These are phyloP conservation scores for Sebastes hopkinsi DNA, from an alignment of 2,797 vertebrate genomes.

Conservation along the genomic window DNA sequence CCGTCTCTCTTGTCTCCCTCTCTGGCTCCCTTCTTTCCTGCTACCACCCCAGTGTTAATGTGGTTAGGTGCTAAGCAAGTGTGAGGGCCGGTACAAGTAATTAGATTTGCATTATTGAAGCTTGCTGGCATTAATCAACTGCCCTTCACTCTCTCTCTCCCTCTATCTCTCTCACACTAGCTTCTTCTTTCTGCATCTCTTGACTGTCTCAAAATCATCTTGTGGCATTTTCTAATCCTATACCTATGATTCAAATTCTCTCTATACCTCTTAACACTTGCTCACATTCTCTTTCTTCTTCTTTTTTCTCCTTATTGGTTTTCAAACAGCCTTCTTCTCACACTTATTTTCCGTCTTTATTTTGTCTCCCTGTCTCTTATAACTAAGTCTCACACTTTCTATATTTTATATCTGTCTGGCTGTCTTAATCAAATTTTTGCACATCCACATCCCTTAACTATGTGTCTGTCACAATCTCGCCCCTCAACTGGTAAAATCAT, in stretches of 20 bases:
- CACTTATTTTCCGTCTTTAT: background rate
- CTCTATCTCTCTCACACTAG: conserved; percentile 8
- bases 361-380: background rate
- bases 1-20: background rate
- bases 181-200: background rate
- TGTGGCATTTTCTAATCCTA: background rate
- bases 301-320: background rate
- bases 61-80: conserved; percentile 69
- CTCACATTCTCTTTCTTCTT: background rate
- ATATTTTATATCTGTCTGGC: background rate
- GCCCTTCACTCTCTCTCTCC: conserved; percentile 6
- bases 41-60: conserved; percentile 55
- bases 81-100: conserved; percentile 73
- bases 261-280: background rate
- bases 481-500: background rate
- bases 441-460: background rate
- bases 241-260: background rate
- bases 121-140: conserved; percentile 77
- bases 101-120: conserved; percentile 85
- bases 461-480: background rate
- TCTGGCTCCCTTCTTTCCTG: conserved; percentile 6
- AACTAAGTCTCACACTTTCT: background rate
- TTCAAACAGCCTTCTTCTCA: background rate
- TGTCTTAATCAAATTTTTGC: background rate
- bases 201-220: background rate